Percentiles rank a stretch among this genome's conserved stretches.
Evolutionary conservation across 2,797 vertebrate species (phyloP).

Genomic region (Bovichtus diacanthus): DNA sequence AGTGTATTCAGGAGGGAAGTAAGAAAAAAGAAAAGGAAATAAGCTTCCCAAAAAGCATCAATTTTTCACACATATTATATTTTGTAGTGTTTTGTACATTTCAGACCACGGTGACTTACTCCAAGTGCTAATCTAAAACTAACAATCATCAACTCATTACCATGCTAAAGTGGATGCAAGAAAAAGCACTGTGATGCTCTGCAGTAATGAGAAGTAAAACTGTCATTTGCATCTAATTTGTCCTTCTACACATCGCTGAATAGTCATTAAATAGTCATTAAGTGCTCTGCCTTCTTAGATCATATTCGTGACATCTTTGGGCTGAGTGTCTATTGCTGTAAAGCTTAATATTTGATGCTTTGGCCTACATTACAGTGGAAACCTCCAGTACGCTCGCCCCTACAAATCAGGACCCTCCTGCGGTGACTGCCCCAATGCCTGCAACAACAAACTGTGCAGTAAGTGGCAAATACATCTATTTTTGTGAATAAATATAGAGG

Average conservation of each 20-base stretch:
- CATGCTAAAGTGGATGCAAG: neutral
- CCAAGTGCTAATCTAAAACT: neutral
- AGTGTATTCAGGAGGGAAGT: neutral
- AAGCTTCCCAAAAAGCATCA: neutral
- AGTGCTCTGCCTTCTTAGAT: neutral
- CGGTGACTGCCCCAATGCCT: conserved; percentile 79
- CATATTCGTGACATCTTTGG: conserved; percentile 10
- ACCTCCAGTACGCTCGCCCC: conserved; percentile 53
- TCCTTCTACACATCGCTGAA: neutral
- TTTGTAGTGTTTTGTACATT: neutral
- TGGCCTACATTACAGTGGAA: conserved; percentile 81
- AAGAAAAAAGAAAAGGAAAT: neutral
- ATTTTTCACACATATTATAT: too few species aligned
- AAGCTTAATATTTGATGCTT: conserved; percentile 44
- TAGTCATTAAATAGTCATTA: conserved; percentile 17
- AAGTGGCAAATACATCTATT: conserved; percentile 36
- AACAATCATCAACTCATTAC: neutral
- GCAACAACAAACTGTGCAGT: conserved; percentile 83
- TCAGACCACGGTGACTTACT: neutral
- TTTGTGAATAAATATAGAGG: neutral
- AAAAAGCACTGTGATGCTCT: neutral
- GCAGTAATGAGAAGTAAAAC: neutral
- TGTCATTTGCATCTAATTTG: neutral
- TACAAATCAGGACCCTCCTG: conserved; percentile 82
- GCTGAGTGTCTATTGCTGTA: neutral